A percentile compares a stretch with the other conserved stretches of the same genome.
phyloP scores from a whole-genome alignment of 2,888 invertebrate genomes.

The Cephus rjabovi region DNA sequence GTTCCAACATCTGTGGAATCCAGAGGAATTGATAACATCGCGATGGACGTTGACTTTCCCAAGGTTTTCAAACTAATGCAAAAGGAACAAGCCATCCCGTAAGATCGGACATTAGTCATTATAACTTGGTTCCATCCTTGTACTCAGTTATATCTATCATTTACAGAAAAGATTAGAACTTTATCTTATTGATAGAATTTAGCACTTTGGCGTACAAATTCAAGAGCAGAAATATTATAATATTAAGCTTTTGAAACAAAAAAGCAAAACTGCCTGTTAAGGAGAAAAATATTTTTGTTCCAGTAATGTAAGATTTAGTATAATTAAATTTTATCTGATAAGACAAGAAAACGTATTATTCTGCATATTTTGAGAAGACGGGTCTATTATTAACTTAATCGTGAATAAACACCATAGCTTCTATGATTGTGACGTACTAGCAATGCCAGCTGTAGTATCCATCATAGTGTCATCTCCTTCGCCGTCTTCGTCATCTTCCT shows the following conservation, averaged over 20 bases:
- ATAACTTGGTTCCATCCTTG: background rate
- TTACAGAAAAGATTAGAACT: background rate
- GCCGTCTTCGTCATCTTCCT: conserved; percentile 59
- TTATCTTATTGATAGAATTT: background rate
- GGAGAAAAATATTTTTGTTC: background rate
- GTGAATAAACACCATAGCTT: background rate
- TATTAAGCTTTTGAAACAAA: background rate
- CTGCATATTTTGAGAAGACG: background rate
- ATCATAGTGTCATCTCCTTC: conserved; percentile 46
- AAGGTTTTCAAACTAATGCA: conserved; percentile 74
- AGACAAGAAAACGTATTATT: background rate
- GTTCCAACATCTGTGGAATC: conserved; percentile 28
- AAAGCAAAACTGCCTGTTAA: background rate
- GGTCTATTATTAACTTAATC: background rate
- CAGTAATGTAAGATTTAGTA: background rate
- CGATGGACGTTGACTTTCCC: conserved; percentile 74
- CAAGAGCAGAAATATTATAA: background rate
- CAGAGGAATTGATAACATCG: conserved; percentile 71
- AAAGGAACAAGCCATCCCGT: conserved; percentile 66
- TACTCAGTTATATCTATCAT: background rate
- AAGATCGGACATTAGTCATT: background rate
- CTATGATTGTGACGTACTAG: conserved; percentile 24
- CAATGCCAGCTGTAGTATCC: conserved; percentile 34
- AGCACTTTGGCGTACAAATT: background rate
- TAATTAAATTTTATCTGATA: background rate